A percentile compares a stretch with the other conserved stretches of the same genome.
These are phyloP conservation scores for Diarsia rubi DNA, from an alignment of 2,888 invertebrate species.

Conservation along the genomic window DNA sequence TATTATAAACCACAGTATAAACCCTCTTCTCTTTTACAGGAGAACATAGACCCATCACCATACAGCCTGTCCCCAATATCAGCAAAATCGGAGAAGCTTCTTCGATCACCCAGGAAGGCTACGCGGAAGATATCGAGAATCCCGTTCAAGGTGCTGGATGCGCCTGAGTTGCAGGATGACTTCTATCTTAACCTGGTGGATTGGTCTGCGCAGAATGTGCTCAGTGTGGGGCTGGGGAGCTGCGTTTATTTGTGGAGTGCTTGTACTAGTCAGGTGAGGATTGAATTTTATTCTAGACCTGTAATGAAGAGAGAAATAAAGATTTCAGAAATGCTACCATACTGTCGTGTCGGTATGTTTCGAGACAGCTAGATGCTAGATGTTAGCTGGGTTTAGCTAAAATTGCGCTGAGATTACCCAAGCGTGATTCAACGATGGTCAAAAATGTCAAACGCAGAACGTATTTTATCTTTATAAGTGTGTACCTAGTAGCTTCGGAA, in stretches of 20 bases:
- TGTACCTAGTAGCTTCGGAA: neutral
- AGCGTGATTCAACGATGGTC: neutral
- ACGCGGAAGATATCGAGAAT: constrained; percentile 99
- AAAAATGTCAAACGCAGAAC: neutral
- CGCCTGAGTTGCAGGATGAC: constrained; percentile 99
- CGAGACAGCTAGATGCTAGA: too few relatives aligned
- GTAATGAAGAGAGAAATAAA: neutral
- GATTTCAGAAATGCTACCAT: neutral
- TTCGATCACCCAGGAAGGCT: constrained; percentile 99
- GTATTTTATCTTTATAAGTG: neutral
- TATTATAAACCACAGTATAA: neutral
- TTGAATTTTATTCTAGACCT: neutral
- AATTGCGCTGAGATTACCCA: neutral
- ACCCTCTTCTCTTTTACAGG: constrained; percentile 88
- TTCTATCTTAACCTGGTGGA: constrained; percentile 99
- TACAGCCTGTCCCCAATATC: constrained; percentile 99
- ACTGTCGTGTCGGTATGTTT: neutral
- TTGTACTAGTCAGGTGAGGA: constrained; percentile 97
- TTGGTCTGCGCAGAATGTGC: constrained; percentile 99
- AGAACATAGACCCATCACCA: constrained; percentile 95
- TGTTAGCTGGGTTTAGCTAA: neutral
- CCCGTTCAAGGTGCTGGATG: constrained; percentile 99
- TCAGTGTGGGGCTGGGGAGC: constrained; percentile 99
- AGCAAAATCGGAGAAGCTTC: constrained; percentile 97
- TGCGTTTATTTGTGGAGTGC: constrained; percentile 99